phyloP scores from a whole-genome alignment of 2,797 vertebrate genomes.

The Pseudotriccus pelzelni region DNA sequence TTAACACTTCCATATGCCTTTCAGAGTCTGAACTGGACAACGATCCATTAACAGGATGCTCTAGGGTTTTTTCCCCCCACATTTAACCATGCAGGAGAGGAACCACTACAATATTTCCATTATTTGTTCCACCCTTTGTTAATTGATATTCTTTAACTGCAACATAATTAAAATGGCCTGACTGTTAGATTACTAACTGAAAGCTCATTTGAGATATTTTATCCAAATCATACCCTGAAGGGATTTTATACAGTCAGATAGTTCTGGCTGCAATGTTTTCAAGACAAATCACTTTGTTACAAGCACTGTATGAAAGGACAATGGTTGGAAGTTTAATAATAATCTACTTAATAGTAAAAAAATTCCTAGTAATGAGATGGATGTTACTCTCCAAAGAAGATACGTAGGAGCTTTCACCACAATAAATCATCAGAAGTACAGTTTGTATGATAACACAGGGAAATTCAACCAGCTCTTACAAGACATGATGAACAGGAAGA shows the following conservation, averaged over 20 bases:
- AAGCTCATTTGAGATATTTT: background rate
- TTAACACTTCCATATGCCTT: background rate
- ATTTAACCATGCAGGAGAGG: background rate
- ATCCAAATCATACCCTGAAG: background rate
- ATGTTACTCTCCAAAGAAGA: background rate
- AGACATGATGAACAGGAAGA: background rate
- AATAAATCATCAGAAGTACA: background rate
- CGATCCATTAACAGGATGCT: background rate
- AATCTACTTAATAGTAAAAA: conserved; percentile 7
- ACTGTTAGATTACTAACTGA: background rate
- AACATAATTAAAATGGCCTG: background rate
- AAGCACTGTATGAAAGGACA: conserved; percentile 9
- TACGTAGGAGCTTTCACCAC: background rate
- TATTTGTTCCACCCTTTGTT: background rate
- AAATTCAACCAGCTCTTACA: background rate
- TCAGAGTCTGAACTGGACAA: background rate
- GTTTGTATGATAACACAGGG: background rate
- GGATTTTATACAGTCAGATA: background rate
- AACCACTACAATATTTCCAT: background rate
- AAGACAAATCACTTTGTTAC: background rate
- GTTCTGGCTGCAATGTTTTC: background rate
- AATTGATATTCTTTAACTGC: background rate
- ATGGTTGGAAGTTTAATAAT: conserved; percentile 10
- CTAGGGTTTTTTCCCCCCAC: background rate
- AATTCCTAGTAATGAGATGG: background rate